These are phyloP conservation scores for Stylophora pistillata DNA, from an alignment of 64 coral and sea anemone genomes.

Conservation along the genomic window DNA sequence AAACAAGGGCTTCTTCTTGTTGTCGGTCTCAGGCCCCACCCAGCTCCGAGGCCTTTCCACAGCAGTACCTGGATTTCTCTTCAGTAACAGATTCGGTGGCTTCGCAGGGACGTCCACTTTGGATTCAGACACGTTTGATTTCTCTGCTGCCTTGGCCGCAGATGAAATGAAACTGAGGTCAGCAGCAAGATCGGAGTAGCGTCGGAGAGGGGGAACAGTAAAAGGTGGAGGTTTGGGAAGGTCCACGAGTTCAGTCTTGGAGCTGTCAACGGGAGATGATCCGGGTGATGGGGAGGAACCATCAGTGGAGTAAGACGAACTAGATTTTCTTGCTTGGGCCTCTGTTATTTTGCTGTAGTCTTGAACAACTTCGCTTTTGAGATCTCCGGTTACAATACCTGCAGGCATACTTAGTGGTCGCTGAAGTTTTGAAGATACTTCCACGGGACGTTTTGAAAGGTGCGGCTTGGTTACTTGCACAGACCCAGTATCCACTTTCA, in stretches of 20 bases:
- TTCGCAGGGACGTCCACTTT: not conserved
- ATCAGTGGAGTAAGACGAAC: conserved; percentile 8
- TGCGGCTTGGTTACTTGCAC: not conserved
- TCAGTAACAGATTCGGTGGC: not conserved
- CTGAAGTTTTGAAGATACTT: not conserved
- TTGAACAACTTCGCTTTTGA: not conserved
- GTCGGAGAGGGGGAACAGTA: conserved; percentile 68
- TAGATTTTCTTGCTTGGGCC: conserved; percentile 2
- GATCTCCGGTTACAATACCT: not conserved
- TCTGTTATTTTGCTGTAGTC: not conserved
- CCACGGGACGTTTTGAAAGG: not conserved
- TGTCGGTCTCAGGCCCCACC: conserved; percentile 18
- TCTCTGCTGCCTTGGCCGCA: conserved; percentile 9
- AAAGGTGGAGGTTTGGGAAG: conserved; percentile 66
- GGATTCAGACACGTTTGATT: not conserved
- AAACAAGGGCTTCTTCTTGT: not conserved
- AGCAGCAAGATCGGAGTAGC: conserved; percentile 67
- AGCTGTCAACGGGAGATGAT: conserved; percentile 19
- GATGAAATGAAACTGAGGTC: conserved; percentile 52
- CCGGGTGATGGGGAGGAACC: not conserved
- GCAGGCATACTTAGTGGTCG: conserved; percentile 11
- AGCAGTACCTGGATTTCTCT: not conserved
- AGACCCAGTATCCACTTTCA: not conserved
- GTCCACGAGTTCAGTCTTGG: conserved; percentile 11
- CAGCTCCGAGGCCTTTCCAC: conserved; percentile 14